phyloP scores from a whole-genome alignment of 1,140 invertebrate genomes.

The Drosophila sproati region DNA sequence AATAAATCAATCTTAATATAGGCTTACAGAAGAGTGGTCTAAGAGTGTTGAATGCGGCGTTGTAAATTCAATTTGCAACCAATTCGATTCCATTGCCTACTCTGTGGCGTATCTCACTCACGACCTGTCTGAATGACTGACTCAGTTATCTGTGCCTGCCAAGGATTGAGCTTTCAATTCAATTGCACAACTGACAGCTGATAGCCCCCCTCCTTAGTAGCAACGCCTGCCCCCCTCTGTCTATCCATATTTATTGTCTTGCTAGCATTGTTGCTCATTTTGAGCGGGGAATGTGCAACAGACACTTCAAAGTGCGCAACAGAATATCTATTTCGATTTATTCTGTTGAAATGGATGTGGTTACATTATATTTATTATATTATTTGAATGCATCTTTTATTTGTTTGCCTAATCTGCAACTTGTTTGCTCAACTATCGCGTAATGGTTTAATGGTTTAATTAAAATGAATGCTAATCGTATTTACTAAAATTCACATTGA shows the following conservation, averaged over 20 bases:
- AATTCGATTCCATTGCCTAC: slow-evolving; percentile 66
- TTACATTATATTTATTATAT: background rate
- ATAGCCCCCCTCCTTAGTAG: background rate
- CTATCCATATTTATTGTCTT: background rate
- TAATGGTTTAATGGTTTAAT: no score
- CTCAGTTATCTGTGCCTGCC: slow-evolving; percentile 2
- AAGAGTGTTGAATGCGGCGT: background rate
- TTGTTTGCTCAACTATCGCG: background rate
- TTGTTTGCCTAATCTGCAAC: background rate
- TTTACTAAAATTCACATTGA: no score
- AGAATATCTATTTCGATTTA: slow-evolving; percentile 2
- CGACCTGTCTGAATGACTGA: background rate
- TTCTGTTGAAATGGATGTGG: background rate
- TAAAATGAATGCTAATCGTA: no score
- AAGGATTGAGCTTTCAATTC: slow-evolving; percentile 29
- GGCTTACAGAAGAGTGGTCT: no score
- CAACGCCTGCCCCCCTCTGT: background rate
- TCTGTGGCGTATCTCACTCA: slow-evolving; percentile 42
- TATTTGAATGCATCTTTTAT: background rate
- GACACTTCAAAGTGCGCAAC: slow-evolving; percentile 6
- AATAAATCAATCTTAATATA: no score
- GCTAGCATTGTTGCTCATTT: slow-evolving; percentile 11
- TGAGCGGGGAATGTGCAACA: slow-evolving; percentile 9
- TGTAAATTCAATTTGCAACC: slow-evolving; percentile 40
- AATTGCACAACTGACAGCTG: slow-evolving; percentile 42